These are phyloP conservation scores for Aradophagus sp. DNA, from an alignment of 1,140 invertebrate species.

Conservation along the genomic window DNA sequence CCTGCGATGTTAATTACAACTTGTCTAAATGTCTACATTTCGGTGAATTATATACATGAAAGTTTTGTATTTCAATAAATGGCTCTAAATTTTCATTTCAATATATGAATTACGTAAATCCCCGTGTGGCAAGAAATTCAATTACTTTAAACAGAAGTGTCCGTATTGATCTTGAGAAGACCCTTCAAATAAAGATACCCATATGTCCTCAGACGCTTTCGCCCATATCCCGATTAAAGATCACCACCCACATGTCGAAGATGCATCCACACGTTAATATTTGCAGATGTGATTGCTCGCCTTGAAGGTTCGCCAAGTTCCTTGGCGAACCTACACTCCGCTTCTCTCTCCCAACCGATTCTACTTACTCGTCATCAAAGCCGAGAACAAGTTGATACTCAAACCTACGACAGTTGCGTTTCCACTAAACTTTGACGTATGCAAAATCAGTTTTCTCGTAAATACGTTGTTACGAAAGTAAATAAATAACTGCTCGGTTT, in stretches of 20 bases:
- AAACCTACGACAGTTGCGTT: constrained; percentile 37
- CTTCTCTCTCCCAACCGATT: constrained; percentile 18
- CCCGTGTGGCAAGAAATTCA: constrained; percentile 35
- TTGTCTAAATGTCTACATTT: too few species aligned
- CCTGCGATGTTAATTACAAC: too few species aligned
- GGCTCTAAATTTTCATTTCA: too few species aligned
- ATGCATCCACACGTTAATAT: constrained; percentile 70
- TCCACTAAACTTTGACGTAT: constrained; percentile 56
- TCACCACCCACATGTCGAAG: constrained; percentile 68
- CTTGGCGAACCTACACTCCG: too few species aligned
- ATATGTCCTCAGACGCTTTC: constrained; percentile 53
- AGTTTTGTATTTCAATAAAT: too few species aligned
- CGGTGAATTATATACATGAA: too few species aligned
- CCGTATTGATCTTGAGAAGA: constrained; percentile 53
- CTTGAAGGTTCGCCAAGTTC: constrained; percentile 61
- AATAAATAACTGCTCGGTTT: too few species aligned
- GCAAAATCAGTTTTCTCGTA: constrained; percentile 30
- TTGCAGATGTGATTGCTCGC: constrained; percentile 73
- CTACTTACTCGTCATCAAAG: constrained; percentile 25
- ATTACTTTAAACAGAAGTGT: constrained; percentile 38
- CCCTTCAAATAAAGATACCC: constrained; percentile 59
- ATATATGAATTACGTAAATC: too few species aligned
- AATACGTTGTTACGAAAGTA: constrained; percentile 14
- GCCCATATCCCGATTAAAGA: constrained; percentile 59
- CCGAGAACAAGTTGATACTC: constrained; percentile 58